phyloP scores from a whole-genome alignment of 92 coral and sea anemone species.

The Epizoanthus stellaris region DNA sequence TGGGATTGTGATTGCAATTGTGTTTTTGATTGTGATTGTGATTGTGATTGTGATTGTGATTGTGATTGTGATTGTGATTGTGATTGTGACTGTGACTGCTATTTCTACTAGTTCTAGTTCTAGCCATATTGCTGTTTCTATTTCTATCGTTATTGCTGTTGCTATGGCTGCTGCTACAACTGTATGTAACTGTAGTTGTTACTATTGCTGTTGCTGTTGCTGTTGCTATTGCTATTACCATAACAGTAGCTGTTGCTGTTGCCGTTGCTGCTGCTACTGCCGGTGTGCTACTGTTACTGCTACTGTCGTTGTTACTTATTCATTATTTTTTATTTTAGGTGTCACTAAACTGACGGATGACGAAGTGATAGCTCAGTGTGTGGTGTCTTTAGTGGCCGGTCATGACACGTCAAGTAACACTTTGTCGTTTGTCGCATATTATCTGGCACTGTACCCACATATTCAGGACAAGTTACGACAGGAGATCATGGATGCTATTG shows the following conservation, averaged over 20 bases:
- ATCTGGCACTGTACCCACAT: constrained; percentile 26
- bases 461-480: constrained; percentile 28
- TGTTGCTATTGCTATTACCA: not conserved
- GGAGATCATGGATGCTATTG: constrained; percentile 8
- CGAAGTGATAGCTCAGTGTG: constrained; percentile 26
- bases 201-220: not conserved
- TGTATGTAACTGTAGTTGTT: too few species aligned
- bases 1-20: too few species aligned
- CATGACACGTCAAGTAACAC: constrained; percentile 39
- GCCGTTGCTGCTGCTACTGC: not conserved
- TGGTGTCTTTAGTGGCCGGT: constrained; percentile 34
- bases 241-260: not conserved
- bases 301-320: not conserved
- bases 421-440: constrained; percentile 32
- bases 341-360: constrained; percentile 22
- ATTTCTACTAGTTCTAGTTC: too few species aligned
- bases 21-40: too few species aligned
- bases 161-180: not conserved
- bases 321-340: not conserved
- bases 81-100: too few species aligned
- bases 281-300: not conserved
- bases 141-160: too few species aligned
- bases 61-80: too few species aligned
- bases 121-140: too few species aligned
- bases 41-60: too few species aligned